phyloP scores from a whole-genome alignment of 1,140 invertebrate genomes.

The Euborellia annulipes region DNA sequence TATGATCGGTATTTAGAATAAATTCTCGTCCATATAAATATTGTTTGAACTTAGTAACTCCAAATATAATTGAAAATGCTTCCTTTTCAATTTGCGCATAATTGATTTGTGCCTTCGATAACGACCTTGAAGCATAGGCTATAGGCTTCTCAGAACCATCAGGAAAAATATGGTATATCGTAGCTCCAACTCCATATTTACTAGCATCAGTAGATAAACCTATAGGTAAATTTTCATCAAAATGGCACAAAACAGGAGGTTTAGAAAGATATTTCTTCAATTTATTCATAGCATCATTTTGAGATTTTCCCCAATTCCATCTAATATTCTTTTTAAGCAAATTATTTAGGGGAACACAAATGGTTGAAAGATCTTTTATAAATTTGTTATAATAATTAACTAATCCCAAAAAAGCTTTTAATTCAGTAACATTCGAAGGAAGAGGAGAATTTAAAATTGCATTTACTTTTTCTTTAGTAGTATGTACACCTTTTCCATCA shows the following conservation, averaged over 20 bases:
- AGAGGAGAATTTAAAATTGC: conserved; percentile 22
- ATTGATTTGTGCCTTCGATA: conserved; percentile 27
- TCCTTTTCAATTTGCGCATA: conserved; percentile 37
- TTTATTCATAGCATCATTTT: conserved; percentile 16
- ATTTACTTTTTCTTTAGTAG: conserved; percentile 20
- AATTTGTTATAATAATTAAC: conserved; percentile 28
- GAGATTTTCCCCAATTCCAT: conserved; percentile 16
- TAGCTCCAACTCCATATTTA: conserved; percentile 14
- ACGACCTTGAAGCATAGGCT: conserved; percentile 27
- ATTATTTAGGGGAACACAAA: conserved; percentile 17
- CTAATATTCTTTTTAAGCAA: conserved; percentile 15
- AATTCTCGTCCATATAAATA: conserved; percentile 35
- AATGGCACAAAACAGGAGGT: conserved; percentile 21
- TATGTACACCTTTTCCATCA: conserved; percentile 16
- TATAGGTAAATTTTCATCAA: conserved; percentile 28
- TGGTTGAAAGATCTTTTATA: conserved; percentile 17
- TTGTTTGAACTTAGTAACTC: conserved; percentile 33
- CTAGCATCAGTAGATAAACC: conserved; percentile 29
- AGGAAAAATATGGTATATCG: conserved; percentile 16
- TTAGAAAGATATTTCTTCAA: conserved; percentile 17
- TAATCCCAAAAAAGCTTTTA: conserved; percentile 23
- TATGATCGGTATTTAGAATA: conserved; percentile 30
- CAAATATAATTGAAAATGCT: conserved; percentile 32
- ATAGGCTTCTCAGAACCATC: conserved; percentile 24
- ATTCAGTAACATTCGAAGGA: conserved; percentile 20